Base-by-base conservation (phyloP, 2,888 invertebrate genomes). In the Synanthedon vespiformis region DNA sequence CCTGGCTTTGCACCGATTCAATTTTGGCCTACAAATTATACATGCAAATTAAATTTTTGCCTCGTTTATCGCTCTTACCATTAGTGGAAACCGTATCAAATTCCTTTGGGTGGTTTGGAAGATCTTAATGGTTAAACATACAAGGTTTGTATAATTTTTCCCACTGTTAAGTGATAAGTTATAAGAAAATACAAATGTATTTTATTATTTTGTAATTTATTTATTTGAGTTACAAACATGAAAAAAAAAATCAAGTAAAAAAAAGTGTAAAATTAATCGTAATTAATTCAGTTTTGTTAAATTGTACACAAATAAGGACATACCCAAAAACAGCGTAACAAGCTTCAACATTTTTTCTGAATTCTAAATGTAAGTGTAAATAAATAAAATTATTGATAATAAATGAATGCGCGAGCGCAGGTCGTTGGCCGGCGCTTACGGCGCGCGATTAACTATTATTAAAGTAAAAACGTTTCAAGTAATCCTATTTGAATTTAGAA, bases 401-500 rank as follows among this genome's bases (percentile, higher is more conserved):
- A 59, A 60, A 61, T 59, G 64, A 57, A 57, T 14, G 55, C 58
- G 56, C 62, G 56, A 54, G 53, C 61, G 62, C 72, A 64, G 66
- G 62, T 69, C 67, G 64, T 56, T 64, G 63, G 60, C 59, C 67
- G 62, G 58, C 64, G 60, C 61, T 55, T 34, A 10, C 58, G 55
- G 55, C 58, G 56, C 63, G 63, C 66, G 65, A 72, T 73, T 75
- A 68, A 68, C 68, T 60, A 58, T 58, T 34, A 74, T 73, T 72
- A 71, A 69, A 34, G 34, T 34, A 34, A 34, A 34, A 67, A 63
- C 62, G 63, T 59, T 62, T 53, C 57, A 55, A 59, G 62, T 71
- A 67, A 75, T 72, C 73, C 67, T 57, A 65, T 72, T 73, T 63
- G 59, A 70, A 67, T 70, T 72, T 77, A 77, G 76, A 78, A 72